Conservation (phyloP, 2,888 invertebrate species). For the Buathra laborator region DNA sequence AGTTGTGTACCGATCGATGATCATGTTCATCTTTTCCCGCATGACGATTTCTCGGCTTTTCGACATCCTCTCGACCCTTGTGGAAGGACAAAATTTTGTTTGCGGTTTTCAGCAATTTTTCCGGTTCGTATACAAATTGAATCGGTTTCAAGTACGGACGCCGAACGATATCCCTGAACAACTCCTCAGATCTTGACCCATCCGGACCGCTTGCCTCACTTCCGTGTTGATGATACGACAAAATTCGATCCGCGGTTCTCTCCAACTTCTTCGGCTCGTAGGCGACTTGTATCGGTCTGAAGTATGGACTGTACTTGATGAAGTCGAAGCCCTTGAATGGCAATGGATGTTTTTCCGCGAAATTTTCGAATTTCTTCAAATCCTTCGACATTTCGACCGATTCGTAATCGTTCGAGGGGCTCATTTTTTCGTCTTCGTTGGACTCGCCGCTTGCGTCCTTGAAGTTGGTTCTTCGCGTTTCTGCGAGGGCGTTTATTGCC, state of each 20-base stretch:
- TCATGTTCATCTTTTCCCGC: slow-evolving; percentile 18
- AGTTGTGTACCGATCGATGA: slow-evolving; percentile 54
- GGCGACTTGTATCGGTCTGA: slow-evolving; percentile 77
- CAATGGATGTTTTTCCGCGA: slow-evolving; percentile 4
- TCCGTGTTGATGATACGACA: slow-evolving; percentile 42
- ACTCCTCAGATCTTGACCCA: background rate
- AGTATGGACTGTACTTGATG: slow-evolving; percentile 75
- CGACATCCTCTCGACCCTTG: slow-evolving; percentile 13
- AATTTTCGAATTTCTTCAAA: slow-evolving; percentile 1
- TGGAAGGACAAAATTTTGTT: slow-evolving; percentile 51
- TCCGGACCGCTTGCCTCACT: slow-evolving; percentile 1
- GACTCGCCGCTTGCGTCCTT: slow-evolving; percentile 22
- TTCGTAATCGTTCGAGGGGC: slow-evolving; percentile 7
- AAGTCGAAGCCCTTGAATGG: slow-evolving; percentile 70
- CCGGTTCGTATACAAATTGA: slow-evolving; percentile 75
- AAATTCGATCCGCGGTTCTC: slow-evolving; percentile 66
- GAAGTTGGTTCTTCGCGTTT: slow-evolving; percentile 1
- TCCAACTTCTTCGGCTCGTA: slow-evolving; percentile 75
- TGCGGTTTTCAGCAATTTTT: slow-evolving; percentile 68
- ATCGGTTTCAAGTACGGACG: slow-evolving; percentile 77
- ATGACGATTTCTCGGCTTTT: slow-evolving; percentile 18
- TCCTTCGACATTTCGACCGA: background rate
- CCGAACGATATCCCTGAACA: slow-evolving; percentile 64
- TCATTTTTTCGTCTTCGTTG: slow-evolving; percentile 33
- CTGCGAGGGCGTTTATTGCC: slow-evolving; percentile 39